phyloP scores from a whole-genome alignment of 2,888 invertebrate species.

The Alitta virens region DNA sequence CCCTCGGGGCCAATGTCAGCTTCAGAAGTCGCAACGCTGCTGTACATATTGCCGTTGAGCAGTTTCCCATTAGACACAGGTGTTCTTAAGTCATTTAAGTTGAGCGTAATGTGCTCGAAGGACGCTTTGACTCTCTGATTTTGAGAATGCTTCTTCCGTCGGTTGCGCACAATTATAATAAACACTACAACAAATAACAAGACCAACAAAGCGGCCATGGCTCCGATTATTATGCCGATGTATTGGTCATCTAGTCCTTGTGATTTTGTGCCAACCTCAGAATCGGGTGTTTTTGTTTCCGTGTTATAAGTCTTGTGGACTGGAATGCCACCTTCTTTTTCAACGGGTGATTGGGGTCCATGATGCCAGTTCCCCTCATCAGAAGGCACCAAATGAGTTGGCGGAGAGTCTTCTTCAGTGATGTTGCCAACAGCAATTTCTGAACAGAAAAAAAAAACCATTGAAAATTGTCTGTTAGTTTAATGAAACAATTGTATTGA shows the following conservation, averaged over 20 bases:
- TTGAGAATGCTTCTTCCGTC: conserved; percentile 34
- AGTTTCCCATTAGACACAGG: conserved; percentile 21
- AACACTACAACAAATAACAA: conserved; percentile 72
- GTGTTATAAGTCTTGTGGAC: too few relatives aligned
- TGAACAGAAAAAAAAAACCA: not conserved
- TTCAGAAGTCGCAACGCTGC: conserved; percentile 55
- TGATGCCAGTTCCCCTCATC: too few relatives aligned
- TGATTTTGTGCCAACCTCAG: too few relatives aligned
- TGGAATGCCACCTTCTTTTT: too few relatives aligned
- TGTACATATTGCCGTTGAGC: conserved; percentile 57
- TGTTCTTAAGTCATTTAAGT: conserved; percentile 19
- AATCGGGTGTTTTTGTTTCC: too few relatives aligned
- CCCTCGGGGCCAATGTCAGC: conserved; percentile 41
- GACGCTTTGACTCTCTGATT: conserved; percentile 23
- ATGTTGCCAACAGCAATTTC: conserved; percentile 20
- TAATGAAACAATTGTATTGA: too few relatives aligned
- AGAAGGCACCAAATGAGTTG: too few relatives aligned
- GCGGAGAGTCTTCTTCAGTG: conserved; percentile 16
- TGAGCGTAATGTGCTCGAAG: conserved; percentile 22
- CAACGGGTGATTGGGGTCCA: too few relatives aligned
- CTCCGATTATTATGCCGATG: conserved; percentile 59
- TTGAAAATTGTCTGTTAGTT: too few relatives aligned
- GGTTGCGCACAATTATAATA: conserved; percentile 66
- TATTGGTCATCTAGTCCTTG: conserved; percentile 9
- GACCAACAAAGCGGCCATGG: conserved; percentile 67